Conservation (phyloP, 2,888 invertebrate genomes). For the Lampropteryx suffumata region DNA sequence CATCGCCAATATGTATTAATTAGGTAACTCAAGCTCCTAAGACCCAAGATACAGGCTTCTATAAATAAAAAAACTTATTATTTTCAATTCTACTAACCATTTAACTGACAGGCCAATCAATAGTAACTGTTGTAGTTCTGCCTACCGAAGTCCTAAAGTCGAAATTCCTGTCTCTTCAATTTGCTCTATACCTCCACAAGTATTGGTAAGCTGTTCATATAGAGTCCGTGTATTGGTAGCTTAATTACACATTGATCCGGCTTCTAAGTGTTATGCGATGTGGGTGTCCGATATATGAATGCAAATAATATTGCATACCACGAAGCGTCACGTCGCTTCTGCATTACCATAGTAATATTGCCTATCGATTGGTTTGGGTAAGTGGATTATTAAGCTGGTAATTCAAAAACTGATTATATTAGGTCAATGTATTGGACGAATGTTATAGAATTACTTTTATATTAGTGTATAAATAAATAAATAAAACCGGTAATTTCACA, state of each 20-base stretch:
- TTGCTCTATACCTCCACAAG: slow-evolving; percentile 44
- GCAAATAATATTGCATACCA: slow-evolving; percentile 52
- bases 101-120: too few species aligned
- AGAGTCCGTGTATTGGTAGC: slow-evolving; percentile 79
- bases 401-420: slow-evolving; percentile 20
- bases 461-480: too few species aligned
- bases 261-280: slow-evolving; percentile 70
- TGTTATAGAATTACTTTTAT: slow-evolving; percentile 12
- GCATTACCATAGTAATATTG: slow-evolving; percentile 51
- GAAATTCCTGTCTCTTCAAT: slow-evolving; percentile 36
- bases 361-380: slow-evolving; percentile 24
- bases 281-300: slow-evolving; percentile 79
- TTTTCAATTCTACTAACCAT: too few species aligned
- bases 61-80: too few species aligned
- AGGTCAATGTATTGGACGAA: slow-evolving; percentile 7
- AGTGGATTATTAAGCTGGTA: slow-evolving; percentile 22
- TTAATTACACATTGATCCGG: slow-evolving; percentile 80
- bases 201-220: slow-evolving; percentile 69
- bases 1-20: too few species aligned
- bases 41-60: too few species aligned
- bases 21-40: too few species aligned
- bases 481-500: too few species aligned
- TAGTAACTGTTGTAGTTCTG: too few species aligned
- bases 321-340: slow-evolving; percentile 56
- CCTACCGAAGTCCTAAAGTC: too few species aligned